phyloP scores from a whole-genome alignment of 2,888 invertebrate genomes.

The Nemapogon koenigi region DNA sequence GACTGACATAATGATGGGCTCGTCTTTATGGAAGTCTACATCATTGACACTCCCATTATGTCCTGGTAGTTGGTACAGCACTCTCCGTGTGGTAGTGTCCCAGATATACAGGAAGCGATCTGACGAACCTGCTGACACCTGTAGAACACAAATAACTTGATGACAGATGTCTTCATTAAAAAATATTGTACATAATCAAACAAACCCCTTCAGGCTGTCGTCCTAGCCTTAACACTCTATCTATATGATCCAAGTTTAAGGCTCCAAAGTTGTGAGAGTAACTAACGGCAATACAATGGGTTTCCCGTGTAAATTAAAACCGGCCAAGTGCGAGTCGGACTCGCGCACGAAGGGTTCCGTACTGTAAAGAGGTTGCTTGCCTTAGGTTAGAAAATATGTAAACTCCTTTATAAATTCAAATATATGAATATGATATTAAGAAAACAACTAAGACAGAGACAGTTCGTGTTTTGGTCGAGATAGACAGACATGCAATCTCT shows the following conservation, averaged over 20 bases:
- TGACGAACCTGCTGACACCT: constrained; percentile 85
- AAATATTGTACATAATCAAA: neutral
- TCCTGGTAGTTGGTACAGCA: constrained; percentile 96
- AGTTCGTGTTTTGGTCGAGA: too few relatives aligned
- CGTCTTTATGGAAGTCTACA: constrained; percentile 92
- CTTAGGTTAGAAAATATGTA: too few relatives aligned
- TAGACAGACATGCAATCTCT: too few relatives aligned
- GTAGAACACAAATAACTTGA: neutral
- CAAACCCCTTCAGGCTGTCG: neutral
- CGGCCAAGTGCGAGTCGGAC: too few relatives aligned
- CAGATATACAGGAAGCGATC: constrained; percentile 96
- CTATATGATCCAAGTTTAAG: neutral
- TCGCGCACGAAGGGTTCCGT: too few relatives aligned
- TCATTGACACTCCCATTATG: constrained; percentile 98
- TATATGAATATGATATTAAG: too few relatives aligned
- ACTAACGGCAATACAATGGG: too few relatives aligned
- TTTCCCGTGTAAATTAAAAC: too few relatives aligned
- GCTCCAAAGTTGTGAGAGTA: too few relatives aligned
- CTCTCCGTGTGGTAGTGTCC: constrained; percentile 92
- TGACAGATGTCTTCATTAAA: constrained; percentile 7
- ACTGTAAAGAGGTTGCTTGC: too few relatives aligned
- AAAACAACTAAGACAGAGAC: too few relatives aligned
- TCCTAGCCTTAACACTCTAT: neutral
- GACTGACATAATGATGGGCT: constrained; percentile 92
- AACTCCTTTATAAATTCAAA: too few relatives aligned